Conservation (phyloP, 2,888 invertebrate genomes). For the Leucophenga montana region DNA sequence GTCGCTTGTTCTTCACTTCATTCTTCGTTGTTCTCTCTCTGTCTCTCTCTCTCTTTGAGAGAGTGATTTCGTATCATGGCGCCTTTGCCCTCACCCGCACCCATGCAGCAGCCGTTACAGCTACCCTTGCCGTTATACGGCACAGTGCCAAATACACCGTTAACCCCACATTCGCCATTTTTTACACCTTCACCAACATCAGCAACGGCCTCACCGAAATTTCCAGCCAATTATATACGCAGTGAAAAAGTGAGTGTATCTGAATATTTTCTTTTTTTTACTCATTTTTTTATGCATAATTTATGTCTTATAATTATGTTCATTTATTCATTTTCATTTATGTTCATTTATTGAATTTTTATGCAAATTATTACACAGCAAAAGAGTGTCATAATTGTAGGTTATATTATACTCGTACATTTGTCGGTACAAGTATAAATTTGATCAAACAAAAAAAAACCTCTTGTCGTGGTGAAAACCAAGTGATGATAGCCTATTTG, state of each 20-base stretch:
- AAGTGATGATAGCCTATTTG: too few relatives aligned
- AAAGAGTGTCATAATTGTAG: too few relatives aligned
- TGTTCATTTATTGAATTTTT: conserved; percentile 33
- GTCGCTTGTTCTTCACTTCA: not conserved
- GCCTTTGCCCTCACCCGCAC: conserved; percentile 60
- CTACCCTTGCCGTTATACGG: conserved; percentile 48
- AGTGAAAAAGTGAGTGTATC: conserved; percentile 68
- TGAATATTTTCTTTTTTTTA: conserved; percentile 15
- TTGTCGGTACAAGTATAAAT: too few relatives aligned
- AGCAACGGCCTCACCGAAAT: conserved; percentile 53
- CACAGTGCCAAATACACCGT: conserved; percentile 9
- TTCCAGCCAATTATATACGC: conserved; percentile 67
- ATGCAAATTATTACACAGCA: conserved; percentile 37
- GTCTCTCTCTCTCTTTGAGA: conserved; percentile 36
- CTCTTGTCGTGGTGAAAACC: too few relatives aligned
- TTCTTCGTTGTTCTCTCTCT: conserved; percentile 30
- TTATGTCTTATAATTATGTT: conserved; percentile 34
- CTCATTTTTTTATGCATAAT: conserved; percentile 43
- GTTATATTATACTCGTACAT: too few relatives aligned
- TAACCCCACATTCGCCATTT: conserved; percentile 40
- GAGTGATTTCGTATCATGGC: conserved; percentile 48
- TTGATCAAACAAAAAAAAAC: too few relatives aligned
- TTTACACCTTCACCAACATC: too few relatives aligned
- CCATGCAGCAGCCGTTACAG: conserved; percentile 53
- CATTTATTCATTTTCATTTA: conserved; percentile 6